Evolutionary conservation across 2,888 invertebrate species (phyloP).

Genomic region (Pollenia griseotomentosa): DNA sequence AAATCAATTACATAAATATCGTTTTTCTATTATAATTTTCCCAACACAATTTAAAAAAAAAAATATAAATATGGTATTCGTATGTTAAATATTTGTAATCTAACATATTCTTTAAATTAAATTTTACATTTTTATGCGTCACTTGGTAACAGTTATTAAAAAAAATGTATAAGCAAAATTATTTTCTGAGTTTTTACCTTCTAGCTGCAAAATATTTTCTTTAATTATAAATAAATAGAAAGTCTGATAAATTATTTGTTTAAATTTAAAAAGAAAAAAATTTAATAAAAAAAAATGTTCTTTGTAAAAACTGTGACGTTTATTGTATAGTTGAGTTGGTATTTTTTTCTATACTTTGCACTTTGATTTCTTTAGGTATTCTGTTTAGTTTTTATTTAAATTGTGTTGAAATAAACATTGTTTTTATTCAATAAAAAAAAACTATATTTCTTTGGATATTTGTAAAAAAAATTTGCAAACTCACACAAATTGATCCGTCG

Average conservation of each 20-base stretch:
- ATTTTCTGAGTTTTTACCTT: no score
- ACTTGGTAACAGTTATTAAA: slow-evolving; percentile 63
- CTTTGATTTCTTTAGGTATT: slow-evolving; percentile 39
- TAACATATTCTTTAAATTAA: slow-evolving; percentile 22
- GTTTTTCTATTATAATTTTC: not conserved
- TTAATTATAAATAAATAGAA: not conserved
- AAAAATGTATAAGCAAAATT: not conserved
- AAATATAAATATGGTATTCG: not conserved
- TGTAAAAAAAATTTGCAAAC: slow-evolving; percentile 60
- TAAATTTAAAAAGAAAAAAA: no score
- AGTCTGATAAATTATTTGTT: not conserved
- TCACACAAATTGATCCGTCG: slow-evolving; percentile 75
- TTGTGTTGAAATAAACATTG: slow-evolving; percentile 17
- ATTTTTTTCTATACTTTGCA: slow-evolving; percentile 53
- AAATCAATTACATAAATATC: slow-evolving; percentile 66
- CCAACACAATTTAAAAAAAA: not conserved
- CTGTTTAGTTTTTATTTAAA: not conserved
- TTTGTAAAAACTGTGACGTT: slow-evolving; percentile 37
- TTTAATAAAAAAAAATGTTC: not conserved
- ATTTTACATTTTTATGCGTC: slow-evolving; percentile 55
- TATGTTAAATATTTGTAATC: not conserved
- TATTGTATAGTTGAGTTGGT: not conserved
- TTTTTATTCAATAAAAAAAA: slow-evolving; percentile 16
- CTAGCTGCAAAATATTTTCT: no score
- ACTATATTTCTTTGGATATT: slow-evolving; percentile 8